These are phyloP conservation scores for Chrysolina haemoptera DNA, from an alignment of 2,888 invertebrate species.

Conservation along the genomic window DNA sequence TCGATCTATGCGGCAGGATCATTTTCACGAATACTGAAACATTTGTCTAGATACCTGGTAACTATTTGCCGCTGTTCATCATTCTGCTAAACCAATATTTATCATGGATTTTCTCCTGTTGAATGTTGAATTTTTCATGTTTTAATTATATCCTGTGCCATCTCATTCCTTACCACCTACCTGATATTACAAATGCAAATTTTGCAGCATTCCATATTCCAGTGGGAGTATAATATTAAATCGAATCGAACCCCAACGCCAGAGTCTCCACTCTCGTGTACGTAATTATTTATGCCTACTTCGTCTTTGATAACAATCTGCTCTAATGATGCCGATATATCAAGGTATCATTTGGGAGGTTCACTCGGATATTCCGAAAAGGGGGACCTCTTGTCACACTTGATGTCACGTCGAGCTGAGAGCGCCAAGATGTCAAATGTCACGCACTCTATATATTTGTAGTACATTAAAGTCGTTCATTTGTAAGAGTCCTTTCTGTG, in stretches of 20 bases:
- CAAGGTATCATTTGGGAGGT: background rate
- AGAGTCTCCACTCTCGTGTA: background rate
- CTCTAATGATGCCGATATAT: conserved; percentile 6
- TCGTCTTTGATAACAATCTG: background rate
- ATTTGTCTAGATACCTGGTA: no score
- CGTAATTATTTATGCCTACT: conserved; percentile 4
- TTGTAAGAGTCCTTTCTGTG: background rate
- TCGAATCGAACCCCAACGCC: background rate
- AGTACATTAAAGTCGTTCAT: background rate
- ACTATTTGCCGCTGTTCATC: no score
- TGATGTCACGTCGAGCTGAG: background rate
- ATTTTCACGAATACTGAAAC: no score
- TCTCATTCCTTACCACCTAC: no score
- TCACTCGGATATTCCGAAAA: background rate
- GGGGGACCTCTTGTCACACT: background rate
- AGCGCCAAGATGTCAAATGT: background rate
- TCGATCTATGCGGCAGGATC: no score
- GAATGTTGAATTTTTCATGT: no score
- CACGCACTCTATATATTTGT: background rate
- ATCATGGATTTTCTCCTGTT: no score
- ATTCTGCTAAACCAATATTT: no score
- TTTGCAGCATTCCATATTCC: no score
- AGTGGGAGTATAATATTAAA: background rate
- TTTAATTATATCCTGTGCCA: no score
- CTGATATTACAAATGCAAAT: no score